These are phyloP conservation scores for Epinephelus lanceolatus DNA, from an alignment of 2,113 vertebrate genomes.

Conservation along the genomic window DNA sequence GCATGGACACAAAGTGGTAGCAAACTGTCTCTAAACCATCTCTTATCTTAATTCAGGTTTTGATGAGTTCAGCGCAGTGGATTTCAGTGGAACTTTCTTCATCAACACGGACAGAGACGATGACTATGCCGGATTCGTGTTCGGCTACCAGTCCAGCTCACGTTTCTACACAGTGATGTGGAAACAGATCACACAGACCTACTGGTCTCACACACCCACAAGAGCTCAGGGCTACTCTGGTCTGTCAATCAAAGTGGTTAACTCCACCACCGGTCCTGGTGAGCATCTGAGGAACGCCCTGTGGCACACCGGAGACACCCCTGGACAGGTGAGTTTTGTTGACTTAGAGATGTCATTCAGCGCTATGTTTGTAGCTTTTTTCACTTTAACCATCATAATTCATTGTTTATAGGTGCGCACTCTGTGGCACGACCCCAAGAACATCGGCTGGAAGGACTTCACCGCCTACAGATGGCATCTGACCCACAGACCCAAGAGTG, in stretches of 20 bases:
- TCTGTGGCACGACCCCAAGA: constrained; percentile 97
- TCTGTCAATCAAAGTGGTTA: constrained; percentile 97
- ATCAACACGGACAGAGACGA: constrained; percentile 98
- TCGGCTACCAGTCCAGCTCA: constrained; percentile 98
- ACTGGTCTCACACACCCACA: constrained; percentile 95
- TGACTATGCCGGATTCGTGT: constrained; percentile 98
- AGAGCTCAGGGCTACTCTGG: constrained; percentile 97
- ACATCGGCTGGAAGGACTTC: constrained; percentile 98
- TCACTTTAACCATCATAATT: constrained; percentile 11
- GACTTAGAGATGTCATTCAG: background rate
- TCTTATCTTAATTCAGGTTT: constrained; percentile 85
- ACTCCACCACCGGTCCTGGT: constrained; percentile 98
- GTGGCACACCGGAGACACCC: constrained; percentile 98
- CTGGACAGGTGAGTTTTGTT: constrained; percentile 89
- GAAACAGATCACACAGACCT: constrained; percentile 99
- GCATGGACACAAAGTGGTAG: background rate
- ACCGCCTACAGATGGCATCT: constrained; percentile 99
- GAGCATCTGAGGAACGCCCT: constrained; percentile 97
- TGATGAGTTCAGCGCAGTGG: constrained; percentile 97
- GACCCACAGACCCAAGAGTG: constrained; percentile 96
- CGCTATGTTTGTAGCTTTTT: background rate
- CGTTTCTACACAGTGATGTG: constrained; percentile 99
- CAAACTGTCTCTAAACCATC: background rate
- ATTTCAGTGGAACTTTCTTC: constrained; percentile 99
- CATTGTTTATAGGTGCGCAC: constrained; percentile 90